Conservation (phyloP, 2,888 invertebrate species). For the Scaptomyza cyrtandrae region DNA sequence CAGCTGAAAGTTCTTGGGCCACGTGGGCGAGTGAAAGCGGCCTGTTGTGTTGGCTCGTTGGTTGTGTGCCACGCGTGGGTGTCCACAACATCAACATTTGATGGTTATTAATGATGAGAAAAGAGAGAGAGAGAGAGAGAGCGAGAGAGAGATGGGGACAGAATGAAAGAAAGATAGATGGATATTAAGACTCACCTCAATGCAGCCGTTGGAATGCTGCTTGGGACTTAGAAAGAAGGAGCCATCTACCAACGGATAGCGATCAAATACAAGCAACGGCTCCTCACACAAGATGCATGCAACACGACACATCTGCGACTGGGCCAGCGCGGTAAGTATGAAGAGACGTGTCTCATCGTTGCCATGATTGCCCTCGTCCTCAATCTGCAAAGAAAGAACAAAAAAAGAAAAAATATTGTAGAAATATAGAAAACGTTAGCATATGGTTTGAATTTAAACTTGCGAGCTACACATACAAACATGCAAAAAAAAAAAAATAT, state of each 20-base stretch:
- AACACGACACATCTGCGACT: constrained; percentile 93
- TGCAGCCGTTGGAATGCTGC: constrained; percentile 93
- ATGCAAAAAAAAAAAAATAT: constrained; percentile 2
- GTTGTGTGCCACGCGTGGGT: constrained; percentile 47
- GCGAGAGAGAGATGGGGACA: too few species aligned
- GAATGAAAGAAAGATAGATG: background rate
- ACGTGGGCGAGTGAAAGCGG: constrained; percentile 77
- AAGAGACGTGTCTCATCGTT: constrained; percentile 99
- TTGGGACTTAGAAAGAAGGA: constrained; percentile 98
- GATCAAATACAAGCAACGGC: constrained; percentile 96
- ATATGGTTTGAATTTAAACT: constrained; percentile 27
- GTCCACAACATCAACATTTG: constrained; percentile 49
- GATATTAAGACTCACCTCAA: constrained; percentile 89
- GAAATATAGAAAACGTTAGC: constrained; percentile 22
- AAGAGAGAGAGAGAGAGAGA: background rate
- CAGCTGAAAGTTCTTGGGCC: constrained; percentile 69
- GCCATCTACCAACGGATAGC: constrained; percentile 98
- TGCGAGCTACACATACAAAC: background rate
- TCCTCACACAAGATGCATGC: constrained; percentile 95
- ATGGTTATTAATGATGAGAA: constrained; percentile 69
- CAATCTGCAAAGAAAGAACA: constrained; percentile 89
- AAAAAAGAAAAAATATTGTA: constrained; percentile 42
- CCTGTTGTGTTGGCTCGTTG: background rate
- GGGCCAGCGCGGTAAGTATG: constrained; percentile 96
- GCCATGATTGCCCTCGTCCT: constrained; percentile 99